Base-by-base conservation (phyloP, 2,113 vertebrate genomes). In the Halichoeres trimaculatus region DNA sequence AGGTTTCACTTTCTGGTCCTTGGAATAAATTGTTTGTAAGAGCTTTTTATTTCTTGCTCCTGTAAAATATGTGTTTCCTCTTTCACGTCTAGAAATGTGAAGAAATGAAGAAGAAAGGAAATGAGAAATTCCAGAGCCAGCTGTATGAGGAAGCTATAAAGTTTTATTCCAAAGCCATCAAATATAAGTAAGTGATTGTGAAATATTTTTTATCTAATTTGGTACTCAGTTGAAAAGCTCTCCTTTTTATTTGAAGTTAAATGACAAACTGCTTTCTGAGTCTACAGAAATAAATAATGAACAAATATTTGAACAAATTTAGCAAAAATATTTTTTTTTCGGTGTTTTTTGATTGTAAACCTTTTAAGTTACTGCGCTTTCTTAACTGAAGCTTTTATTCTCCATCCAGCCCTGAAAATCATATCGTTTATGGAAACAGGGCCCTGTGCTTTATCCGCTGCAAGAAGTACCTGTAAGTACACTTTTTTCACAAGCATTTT, bases 391-490 rank as follows among this genome's bases (percentile, higher is more conserved):
- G 6, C 59, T 55, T 30, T 0, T 3, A 12, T 59, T 59, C 50
- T 84, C 22, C 61, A 23, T 65, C n/a, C 77, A 95, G 98, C 75
- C 95, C 95, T 59, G 91, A 93, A 60, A 98, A 97, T 80, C 94
- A 98, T 74, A 84, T 97, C 2, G 88, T 97, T 63, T 99, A 98
- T 80, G 95, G 96, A 62, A 99, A 99, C 86, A 40, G 98, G 90
- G 95, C 98, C 3, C 93, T 98, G n/a, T 97, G 96, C 58, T 96
- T 94, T 75, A 93, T 97, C 53, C 94, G 93, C 47, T 91, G 87
- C 58, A 43, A 86, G 38, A 91, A 91, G 35, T 94, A 89, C 74
- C 69, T 91, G 94, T 94, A 88, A 93, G 93, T 93, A 83, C 30
- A 3, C 6, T 30, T 17, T 12, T 13, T 14, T 65, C 24, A 34